Evolutionary conservation across 53 echinoderm and acorn worm genomes (phyloP).

Genomic region (Pentamera pediparva): DNA sequence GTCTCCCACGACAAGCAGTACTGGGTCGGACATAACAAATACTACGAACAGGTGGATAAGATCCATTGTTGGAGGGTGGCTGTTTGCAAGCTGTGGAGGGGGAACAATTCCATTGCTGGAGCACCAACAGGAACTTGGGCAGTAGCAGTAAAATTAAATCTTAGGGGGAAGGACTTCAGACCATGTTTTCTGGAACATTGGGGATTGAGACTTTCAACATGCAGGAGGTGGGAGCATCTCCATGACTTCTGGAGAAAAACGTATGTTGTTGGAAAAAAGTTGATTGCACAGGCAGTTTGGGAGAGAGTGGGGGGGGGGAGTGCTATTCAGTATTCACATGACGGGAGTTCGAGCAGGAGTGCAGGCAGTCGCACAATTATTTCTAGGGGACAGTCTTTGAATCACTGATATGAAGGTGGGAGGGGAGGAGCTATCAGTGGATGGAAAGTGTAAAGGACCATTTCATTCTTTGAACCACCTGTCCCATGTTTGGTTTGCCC

Average conservation of each 20-base stretch:
- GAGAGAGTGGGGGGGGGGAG: too few species aligned
- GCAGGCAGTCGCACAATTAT: too few species aligned
- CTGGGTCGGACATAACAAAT: slow-evolving; percentile 89
- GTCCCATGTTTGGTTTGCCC: too few species aligned
- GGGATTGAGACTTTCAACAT: not conserved
- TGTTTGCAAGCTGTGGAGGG: not conserved
- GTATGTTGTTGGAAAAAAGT: not conserved
- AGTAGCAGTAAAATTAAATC: not conserved
- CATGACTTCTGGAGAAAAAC: too few species aligned
- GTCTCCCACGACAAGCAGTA: slow-evolving; percentile 90
- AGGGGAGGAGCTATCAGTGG: too few species aligned
- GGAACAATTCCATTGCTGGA: too few species aligned
- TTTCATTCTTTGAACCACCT: too few species aligned
- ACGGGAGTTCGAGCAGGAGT: too few species aligned
- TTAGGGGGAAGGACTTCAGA: not conserved
- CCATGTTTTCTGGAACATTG: not conserved
- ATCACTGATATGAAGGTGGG: too few species aligned
- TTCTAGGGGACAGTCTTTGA: too few species aligned
- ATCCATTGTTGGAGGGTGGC: not conserved
- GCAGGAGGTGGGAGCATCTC: not conserved
- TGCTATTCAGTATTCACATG: too few species aligned
- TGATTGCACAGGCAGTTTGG: not conserved
- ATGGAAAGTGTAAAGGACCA: too few species aligned
- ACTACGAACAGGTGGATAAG: slow-evolving; percentile 81
- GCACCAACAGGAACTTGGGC: not conserved